These are phyloP conservation scores for Agrotis segetum DNA, from an alignment of 2,888 invertebrate species.

Conservation along the genomic window DNA sequence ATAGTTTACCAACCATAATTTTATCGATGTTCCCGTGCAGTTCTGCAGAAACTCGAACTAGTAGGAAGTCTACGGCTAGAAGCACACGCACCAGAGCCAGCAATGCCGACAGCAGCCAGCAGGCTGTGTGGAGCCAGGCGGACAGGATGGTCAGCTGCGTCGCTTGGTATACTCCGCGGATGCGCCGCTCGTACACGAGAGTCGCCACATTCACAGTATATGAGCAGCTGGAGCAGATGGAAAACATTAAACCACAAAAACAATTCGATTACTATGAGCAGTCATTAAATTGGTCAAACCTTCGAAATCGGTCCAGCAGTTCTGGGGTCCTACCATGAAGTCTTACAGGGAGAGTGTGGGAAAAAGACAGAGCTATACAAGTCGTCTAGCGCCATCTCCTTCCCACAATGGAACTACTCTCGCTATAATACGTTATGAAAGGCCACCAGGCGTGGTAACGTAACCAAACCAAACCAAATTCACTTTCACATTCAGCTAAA, in stretches of 20 bases:
- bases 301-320: too few relatives aligned
- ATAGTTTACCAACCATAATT: conserved; percentile 76
- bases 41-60: conserved; percentile 78
- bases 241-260: not conserved
- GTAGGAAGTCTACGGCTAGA: conserved; percentile 84
- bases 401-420: too few relatives aligned
- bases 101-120: conserved; percentile 83
- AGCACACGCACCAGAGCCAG: conserved; percentile 77
- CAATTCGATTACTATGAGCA: too few relatives aligned
- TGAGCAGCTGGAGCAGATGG: conserved; percentile 72
- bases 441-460: too few relatives aligned
- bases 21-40: conserved; percentile 81
- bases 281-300: too few relatives aligned
- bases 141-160: conserved; percentile 81
- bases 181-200: conserved; percentile 82
- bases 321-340: too few relatives aligned
- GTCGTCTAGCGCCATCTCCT: too few relatives aligned
- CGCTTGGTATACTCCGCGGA: conserved; percentile 86
- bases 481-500: too few relatives aligned
- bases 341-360: too few relatives aligned
- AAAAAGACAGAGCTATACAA: too few relatives aligned
- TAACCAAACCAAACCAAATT: too few relatives aligned
- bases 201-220: conserved; percentile 86
- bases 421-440: too few relatives aligned
- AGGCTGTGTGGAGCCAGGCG: conserved; percentile 85